These are phyloP conservation scores for Caenorhabditis becei DNA, from an alignment of 2,888 invertebrate genomes.

Conservation along the genomic window DNA sequence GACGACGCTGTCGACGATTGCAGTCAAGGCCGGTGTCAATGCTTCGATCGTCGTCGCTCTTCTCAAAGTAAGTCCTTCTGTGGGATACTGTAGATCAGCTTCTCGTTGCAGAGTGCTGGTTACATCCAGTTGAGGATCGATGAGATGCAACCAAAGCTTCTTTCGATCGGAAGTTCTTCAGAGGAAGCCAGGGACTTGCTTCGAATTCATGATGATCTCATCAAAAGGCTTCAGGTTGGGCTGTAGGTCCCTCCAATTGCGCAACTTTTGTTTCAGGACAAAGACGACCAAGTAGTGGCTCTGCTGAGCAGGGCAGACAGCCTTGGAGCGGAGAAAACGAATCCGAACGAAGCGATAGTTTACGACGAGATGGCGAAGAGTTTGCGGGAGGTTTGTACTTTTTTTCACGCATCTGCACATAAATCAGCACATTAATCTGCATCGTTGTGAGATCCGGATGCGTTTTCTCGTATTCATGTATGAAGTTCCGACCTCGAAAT, in stretches of 20 bases:
- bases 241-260: background rate
- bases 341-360: constrained; percentile 83
- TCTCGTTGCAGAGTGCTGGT: constrained; percentile 87
- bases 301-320: constrained; percentile 91
- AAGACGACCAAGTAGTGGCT: constrained; percentile 92
- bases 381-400: constrained; percentile 62
- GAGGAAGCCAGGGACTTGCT: constrained; percentile 88
- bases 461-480: constrained; percentile 10
- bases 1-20: constrained; percentile 92
- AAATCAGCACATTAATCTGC: constrained; percentile 49
- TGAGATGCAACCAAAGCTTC: constrained; percentile 90
- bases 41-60: constrained; percentile 92
- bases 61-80: constrained; percentile 86
- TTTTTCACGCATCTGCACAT: constrained; percentile 38
- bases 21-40: constrained; percentile 89
- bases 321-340: constrained; percentile 86
- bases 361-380: constrained; percentile 70
- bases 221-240: constrained; percentile 89
- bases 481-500: constrained; percentile 21
- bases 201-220: constrained; percentile 89
- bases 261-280: constrained; percentile 85
- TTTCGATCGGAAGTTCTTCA: constrained; percentile 88
- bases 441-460: constrained; percentile 27
- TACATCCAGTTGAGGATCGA: constrained; percentile 90
- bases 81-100: background rate